phyloP scores from a whole-genome alignment of 2,113 vertebrate species.

The Oenanthe oenanthe region DNA sequence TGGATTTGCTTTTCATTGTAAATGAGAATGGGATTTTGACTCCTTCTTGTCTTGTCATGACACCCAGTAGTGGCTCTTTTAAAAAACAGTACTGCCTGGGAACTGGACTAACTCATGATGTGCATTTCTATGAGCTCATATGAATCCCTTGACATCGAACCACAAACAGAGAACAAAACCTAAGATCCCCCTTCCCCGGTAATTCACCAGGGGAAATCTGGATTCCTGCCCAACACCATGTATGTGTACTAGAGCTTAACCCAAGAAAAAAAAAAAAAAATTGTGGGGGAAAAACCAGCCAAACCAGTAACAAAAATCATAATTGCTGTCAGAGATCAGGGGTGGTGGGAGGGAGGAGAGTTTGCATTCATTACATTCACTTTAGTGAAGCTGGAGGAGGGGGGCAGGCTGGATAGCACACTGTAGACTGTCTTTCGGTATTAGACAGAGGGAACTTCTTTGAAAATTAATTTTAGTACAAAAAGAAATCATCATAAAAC shows the following conservation, averaged over 20 bases:
- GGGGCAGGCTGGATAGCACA: conserved; percentile 34
- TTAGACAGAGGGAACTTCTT: conserved; percentile 77
- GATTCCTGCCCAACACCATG: conserved; percentile 63
- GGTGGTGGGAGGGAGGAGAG: conserved; percentile 18
- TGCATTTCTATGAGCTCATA: neutral
- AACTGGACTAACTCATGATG: neutral
- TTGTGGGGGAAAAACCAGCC: neutral
- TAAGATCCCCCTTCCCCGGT: conserved; percentile 5
- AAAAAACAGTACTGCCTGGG: neutral
- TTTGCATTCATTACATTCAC: conserved; percentile 35
- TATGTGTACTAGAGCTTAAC: neutral
- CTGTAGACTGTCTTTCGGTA: conserved; percentile 73
- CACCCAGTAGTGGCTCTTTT: neutral
- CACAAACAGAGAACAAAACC: conserved; percentile 40
- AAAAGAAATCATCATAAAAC: conserved; percentile 68
- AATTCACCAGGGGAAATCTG: conserved; percentile 67
- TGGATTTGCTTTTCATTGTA: neutral
- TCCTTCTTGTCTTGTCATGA: neutral
- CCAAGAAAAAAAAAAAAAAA: neutral
- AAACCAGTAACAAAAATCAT: conserved; percentile 53
- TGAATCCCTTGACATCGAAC: neutral
- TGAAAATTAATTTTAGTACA: conserved; percentile 73
- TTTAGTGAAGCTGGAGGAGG: conserved; percentile 40
- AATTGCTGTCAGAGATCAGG: conserved; percentile 45
- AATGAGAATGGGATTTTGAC: conserved; percentile 17